Conservation (phyloP, 2,113 vertebrate species). For the Pangasianodon hypophthalmus region DNA sequence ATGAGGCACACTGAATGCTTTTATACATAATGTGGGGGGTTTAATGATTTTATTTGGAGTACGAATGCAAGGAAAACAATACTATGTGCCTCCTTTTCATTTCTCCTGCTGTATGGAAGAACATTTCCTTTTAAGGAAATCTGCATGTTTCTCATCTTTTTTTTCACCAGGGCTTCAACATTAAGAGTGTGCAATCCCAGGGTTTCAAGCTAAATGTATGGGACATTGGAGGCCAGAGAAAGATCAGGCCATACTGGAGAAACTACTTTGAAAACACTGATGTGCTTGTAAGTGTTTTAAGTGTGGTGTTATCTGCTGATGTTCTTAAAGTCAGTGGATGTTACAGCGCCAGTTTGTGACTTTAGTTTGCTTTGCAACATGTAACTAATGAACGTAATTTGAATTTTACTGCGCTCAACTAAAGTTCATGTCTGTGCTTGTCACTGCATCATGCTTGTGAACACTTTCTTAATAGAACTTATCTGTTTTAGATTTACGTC, state of each 20-base stretch:
- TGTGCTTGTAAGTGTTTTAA: slow-evolving; percentile 44
- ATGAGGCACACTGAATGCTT: not conserved
- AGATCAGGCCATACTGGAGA: slow-evolving; percentile 52
- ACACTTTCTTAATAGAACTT: not conserved
- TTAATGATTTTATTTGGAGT: not conserved
- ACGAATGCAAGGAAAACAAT: not conserved
- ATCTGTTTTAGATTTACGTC: slow-evolving; percentile 82
- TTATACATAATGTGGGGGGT: not conserved
- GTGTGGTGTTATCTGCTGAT: not conserved
- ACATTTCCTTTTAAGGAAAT: slow-evolving; percentile 4
- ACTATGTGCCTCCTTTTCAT: not conserved
- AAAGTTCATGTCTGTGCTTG: not conserved
- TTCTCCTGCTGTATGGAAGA: not conserved
- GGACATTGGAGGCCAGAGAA: slow-evolving; percentile 55
- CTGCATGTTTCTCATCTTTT: not conserved
- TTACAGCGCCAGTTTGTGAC: not conserved
- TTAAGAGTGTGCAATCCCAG: slow-evolving; percentile 54
- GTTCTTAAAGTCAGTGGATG: no score
- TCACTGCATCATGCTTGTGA: not conserved
- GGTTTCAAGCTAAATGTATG: slow-evolving; percentile 55
- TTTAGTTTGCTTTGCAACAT: not conserved
- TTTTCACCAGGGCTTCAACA: slow-evolving; percentile 51
- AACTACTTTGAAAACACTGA: slow-evolving; percentile 58
- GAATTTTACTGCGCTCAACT: not conserved
- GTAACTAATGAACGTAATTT: not conserved